Evolutionary conservation across 2,113 vertebrate genomes (phyloP).

Genomic region (Diglossa brunneiventris): DNA sequence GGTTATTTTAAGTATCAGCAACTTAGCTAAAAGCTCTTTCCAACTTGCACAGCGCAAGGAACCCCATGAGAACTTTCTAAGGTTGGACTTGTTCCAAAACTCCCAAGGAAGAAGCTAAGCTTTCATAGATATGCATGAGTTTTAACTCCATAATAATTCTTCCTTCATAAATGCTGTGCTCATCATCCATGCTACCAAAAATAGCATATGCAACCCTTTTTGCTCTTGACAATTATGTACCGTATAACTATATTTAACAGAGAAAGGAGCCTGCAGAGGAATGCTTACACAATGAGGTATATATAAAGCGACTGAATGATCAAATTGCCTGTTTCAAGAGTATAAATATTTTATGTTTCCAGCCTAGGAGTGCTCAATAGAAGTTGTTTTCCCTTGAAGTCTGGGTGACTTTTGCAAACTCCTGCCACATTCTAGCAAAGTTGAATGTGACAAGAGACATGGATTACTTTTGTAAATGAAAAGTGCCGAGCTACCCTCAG

Average conservation of each 20-base stretch:
- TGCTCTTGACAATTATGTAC: not conserved
- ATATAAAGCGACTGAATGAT: not conserved
- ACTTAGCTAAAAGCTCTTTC: not conserved
- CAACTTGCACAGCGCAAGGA: not conserved
- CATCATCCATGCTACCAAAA: not conserved
- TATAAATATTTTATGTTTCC: slow-evolving; percentile 30
- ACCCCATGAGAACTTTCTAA: not conserved
- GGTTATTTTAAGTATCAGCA: not conserved
- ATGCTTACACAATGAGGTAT: not conserved
- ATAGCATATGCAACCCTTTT: not conserved
- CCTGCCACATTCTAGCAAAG: not conserved
- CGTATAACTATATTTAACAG: not conserved
- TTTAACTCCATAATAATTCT: not conserved
- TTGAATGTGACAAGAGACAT: not conserved
- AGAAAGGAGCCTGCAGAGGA: not conserved
- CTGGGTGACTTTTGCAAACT: not conserved
- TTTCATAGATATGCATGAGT: not conserved
- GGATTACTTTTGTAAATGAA: slow-evolving; percentile 5
- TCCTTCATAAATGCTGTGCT: not conserved
- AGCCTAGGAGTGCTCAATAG: not conserved
- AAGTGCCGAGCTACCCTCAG: fast-evolving
- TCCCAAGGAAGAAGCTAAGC: not conserved
- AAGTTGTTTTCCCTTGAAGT: not conserved
- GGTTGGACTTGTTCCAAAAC: not conserved
- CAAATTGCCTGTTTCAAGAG: not conserved